Evolutionary conservation across 2,888 invertebrate species (phyloP), one percentile per base, ranked within the genome.

Genomic region (Parochlus steinenii): DNA sequence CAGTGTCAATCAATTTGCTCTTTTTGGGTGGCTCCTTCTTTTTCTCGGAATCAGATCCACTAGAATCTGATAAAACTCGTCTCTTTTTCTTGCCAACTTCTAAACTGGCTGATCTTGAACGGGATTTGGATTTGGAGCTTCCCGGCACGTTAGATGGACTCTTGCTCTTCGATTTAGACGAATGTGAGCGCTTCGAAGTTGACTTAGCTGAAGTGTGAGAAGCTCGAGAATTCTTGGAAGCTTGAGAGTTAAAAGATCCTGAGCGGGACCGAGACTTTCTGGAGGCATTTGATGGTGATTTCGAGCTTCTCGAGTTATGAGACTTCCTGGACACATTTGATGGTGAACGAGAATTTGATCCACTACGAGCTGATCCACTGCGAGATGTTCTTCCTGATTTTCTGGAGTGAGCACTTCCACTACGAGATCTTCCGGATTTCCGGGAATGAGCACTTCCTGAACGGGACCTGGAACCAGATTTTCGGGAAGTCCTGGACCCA

Each of bases 1-100:
- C 82, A 0, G 79, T 69, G 46, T 74, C 76, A 5, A 77, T 64
- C 2, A 74, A 47, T 41, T 63, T 64, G 49, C 67, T 69, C 6
- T 66, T 55, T 43, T 69, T 70, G 41, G 58, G 35, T 36, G 45
- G 32, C 43, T 45, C 42, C 43, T 44, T 7, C 7, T 50, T 51
- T 18, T 42, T 47, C 30, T 58, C 62, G 1, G 46, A 48, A 2
- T 54, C 65, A 10, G 44, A 49, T 7, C 53, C 40, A 4, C 67
- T 70, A 0, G 69, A 68, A 8, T 63, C 67, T 1, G 65, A 63
- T 5, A 65, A 46, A 0, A 64, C 61, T 3, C 62, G 62, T 0
- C 62, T 46, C 40, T 53, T 54, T 16, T 48, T 50, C 8, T 46
- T 47, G 2, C 47, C 55, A 40, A 54, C 42, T 20, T 55, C 53